Evolutionary conservation across 2,113 vertebrate species (phyloP).

Genomic region (Dipodomys spectabilis): DNA sequence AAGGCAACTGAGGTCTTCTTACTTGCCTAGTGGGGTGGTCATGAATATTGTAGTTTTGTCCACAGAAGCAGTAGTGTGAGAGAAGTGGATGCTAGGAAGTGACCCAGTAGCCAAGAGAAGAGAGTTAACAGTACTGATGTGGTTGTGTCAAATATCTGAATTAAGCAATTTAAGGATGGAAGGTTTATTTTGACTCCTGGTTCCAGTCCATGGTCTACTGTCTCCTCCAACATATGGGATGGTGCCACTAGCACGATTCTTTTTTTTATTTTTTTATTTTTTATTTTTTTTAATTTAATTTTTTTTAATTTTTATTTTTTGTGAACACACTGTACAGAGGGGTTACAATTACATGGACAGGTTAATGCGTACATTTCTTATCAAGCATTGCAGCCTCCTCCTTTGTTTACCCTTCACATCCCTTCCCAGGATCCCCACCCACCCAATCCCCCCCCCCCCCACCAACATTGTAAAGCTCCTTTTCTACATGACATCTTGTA

Average conservation of each 20-base stretch:
- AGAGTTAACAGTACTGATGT: not conserved
- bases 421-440: no score
- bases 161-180: not conserved
- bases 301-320: no score
- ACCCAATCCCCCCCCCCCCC: no score
- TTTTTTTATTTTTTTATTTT: no score
- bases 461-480: no score
- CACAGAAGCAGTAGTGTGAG: not conserved
- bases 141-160: not conserved
- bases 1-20: not conserved
- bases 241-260: not conserved
- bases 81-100: not conserved
- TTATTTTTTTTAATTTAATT: no score
- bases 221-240: not conserved
- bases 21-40: not conserved
- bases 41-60: slow-evolving; percentile 21
- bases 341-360: no score
- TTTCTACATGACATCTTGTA: no score
- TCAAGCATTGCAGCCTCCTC: no score
- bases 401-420: no score
- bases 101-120: not conserved
- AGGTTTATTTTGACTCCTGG: not conserved
- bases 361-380: no score
- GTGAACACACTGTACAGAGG: no score
- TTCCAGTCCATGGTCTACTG: not conserved